These are phyloP conservation scores for Chanos chanos DNA, from an alignment of 2,797 vertebrate species.

Conservation along the genomic window DNA sequence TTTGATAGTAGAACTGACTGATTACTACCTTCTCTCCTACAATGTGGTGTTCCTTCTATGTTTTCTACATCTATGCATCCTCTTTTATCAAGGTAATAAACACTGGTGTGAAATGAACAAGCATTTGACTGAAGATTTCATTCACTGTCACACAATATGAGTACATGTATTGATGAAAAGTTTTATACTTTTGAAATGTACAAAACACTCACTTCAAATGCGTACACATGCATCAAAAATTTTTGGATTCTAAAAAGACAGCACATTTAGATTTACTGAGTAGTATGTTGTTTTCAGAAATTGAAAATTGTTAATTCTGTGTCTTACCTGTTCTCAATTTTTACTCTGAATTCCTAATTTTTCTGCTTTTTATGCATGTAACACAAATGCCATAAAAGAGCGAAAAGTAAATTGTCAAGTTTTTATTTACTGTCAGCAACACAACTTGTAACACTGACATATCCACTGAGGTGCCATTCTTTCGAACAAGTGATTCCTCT, in stretches of 20 bases:
- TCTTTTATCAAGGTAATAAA: slow-evolving; percentile 69
- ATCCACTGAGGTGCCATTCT: too few species aligned
- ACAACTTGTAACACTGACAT: too few species aligned
- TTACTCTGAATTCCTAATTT: too few species aligned
- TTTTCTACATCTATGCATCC: slow-evolving; percentile 52
- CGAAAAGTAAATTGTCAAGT: too few species aligned
- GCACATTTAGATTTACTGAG: slow-evolving; percentile 35
- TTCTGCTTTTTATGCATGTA: too few species aligned
- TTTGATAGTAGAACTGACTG: slow-evolving; percentile 13
- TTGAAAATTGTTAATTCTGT: too few species aligned
- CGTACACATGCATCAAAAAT: slow-evolving; percentile 65
- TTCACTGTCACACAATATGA: slow-evolving; percentile 9
- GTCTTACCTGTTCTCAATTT: too few species aligned
- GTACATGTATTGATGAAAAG: slow-evolving; percentile 45
- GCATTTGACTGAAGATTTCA: neutral
- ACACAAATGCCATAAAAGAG: too few species aligned
- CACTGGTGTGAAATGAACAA: slow-evolving; percentile 26
- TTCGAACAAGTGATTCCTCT: too few species aligned
- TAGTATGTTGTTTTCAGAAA: too few species aligned
- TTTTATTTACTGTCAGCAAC: too few species aligned
- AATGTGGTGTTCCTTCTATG: slow-evolving; percentile 74
- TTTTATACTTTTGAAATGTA: slow-evolving; percentile 59
- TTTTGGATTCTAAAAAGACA: slow-evolving; percentile 36
- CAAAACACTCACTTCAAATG: slow-evolving; percentile 59
- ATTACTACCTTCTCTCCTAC: slow-evolving; percentile 60